These are phyloP conservation scores for Ploceus nigricollis DNA, from an alignment of 2,113 vertebrate species.

Conservation along the genomic window DNA sequence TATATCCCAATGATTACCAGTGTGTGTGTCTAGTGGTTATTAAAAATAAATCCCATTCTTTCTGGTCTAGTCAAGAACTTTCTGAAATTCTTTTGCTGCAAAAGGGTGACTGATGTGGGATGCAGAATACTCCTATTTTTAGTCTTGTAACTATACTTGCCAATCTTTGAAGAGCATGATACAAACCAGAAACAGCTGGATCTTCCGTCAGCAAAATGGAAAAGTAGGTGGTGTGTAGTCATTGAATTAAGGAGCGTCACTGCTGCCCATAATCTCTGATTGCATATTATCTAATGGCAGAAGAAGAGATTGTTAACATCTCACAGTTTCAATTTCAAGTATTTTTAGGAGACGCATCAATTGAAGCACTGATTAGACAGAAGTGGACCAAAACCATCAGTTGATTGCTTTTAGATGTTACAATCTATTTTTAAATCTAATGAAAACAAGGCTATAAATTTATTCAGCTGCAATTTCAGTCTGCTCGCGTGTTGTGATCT, in stretches of 20 bases:
- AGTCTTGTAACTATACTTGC: not conserved
- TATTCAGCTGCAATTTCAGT: not conserved
- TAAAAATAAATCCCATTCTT: conserved; percentile 12
- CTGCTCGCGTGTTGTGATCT: not conserved
- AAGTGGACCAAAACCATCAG: conserved; percentile 28
- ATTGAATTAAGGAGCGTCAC: conserved; percentile 26
- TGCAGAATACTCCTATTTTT: conserved; percentile 13
- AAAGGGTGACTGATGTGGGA: not conserved
- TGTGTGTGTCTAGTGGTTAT: not conserved
- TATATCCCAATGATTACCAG: not conserved
- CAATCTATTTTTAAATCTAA: conserved; percentile 23
- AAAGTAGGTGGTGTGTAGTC: not conserved
- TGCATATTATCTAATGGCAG: conserved; percentile 46
- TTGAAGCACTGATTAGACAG: conserved; percentile 41
- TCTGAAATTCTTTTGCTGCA: not conserved
- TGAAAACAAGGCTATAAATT: conserved; percentile 23
- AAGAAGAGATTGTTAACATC: conserved; percentile 30
- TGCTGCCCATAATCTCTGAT: conserved; percentile 42
- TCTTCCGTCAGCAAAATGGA: conserved; percentile 23
- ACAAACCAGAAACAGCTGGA: not conserved
- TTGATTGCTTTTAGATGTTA: conserved; percentile 42
- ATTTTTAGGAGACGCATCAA: conserved; percentile 37
- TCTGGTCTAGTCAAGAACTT: not conserved
- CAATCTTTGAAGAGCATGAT: not conserved
- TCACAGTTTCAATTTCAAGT: conserved; percentile 20